phyloP scores from a whole-genome alignment of 2,113 vertebrate genomes.

The Spilogale gracilis region DNA sequence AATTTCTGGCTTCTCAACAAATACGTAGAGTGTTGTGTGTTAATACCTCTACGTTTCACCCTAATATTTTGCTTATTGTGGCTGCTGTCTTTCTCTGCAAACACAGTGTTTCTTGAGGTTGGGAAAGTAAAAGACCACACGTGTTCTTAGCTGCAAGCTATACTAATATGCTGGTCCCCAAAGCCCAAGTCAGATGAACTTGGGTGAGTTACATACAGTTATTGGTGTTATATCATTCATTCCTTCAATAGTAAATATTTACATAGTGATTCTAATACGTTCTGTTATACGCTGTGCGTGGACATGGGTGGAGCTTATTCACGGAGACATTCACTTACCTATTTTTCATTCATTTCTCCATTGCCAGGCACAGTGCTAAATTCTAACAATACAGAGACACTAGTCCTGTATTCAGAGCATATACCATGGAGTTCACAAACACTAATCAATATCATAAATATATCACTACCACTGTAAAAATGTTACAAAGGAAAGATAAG shows the following conservation, averaged over 20 bases:
- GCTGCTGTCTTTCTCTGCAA: background rate
- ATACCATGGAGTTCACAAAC: background rate
- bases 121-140: background rate
- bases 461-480: background rate
- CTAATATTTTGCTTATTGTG: background rate
- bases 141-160: background rate
- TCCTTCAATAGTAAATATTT: background rate
- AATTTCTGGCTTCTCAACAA: background rate
- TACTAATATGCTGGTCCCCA: background rate
- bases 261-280: background rate
- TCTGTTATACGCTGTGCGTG: background rate
- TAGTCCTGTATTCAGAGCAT: background rate
- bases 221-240: background rate
- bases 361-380: background rate
- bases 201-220: background rate
- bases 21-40: background rate
- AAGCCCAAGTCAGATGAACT: slow-evolving; percentile 7
- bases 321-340: background rate
- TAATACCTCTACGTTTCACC: background rate
- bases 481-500: background rate
- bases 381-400: background rate
- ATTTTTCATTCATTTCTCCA: background rate
- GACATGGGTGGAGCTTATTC: background rate
- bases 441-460: background rate
- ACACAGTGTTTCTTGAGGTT: slow-evolving; percentile 9